These are phyloP conservation scores for Trochalopteron elliotii DNA, from an alignment of 2,113 vertebrate genomes.

Conservation along the genomic window DNA sequence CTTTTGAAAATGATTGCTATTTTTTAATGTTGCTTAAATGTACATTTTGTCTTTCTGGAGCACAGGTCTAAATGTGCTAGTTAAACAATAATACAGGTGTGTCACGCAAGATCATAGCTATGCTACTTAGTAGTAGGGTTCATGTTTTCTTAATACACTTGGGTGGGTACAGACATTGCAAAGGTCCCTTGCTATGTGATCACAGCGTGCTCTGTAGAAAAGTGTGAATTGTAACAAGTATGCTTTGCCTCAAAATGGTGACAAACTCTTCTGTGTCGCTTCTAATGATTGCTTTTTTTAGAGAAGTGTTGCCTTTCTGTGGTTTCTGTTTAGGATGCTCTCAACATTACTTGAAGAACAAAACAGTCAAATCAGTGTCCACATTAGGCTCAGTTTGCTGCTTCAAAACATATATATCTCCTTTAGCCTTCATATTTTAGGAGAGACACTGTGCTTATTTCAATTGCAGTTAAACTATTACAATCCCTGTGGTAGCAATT, in stretches of 20 bases:
- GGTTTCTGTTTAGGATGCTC: background rate
- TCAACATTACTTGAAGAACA: background rate
- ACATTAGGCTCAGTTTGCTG: background rate
- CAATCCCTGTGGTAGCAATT: background rate
- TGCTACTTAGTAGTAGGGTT: background rate
- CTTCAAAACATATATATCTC: background rate
- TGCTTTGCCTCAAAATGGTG: background rate
- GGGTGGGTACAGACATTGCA: background rate
- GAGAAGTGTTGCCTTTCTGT: background rate
- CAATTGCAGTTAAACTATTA: background rate
- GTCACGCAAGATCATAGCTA: rapidly evolving
- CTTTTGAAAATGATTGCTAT: background rate
- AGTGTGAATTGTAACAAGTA: background rate
- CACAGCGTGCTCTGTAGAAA: rapidly evolving
- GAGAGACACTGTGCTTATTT: background rate
- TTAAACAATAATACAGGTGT: background rate
- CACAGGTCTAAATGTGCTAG: background rate
- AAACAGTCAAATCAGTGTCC: background rate
- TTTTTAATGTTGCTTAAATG: background rate
- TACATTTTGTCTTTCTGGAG: background rate
- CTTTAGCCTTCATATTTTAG: background rate
- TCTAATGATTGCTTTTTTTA: background rate
- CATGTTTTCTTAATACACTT: background rate
- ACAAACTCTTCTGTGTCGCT: background rate
- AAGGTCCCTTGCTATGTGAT: background rate